Percentiles rank a stretch among this genome's conserved stretches.
phyloP scores from a whole-genome alignment of 2,113 vertebrate species.

The Sphaerodactylus townsendi region DNA sequence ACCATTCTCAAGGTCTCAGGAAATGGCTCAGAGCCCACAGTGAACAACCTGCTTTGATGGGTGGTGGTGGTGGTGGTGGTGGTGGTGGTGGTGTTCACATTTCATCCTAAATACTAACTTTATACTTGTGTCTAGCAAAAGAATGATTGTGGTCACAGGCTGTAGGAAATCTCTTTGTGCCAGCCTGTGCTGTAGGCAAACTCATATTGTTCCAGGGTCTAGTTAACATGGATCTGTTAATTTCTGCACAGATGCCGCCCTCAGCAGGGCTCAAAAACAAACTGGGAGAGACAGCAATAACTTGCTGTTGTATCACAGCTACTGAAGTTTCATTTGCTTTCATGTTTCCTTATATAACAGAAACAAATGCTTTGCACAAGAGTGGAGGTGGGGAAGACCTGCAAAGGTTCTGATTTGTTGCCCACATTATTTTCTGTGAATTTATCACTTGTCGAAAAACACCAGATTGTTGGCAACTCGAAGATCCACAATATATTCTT shows the following conservation, averaged over 20 bases:
- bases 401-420: slow-evolving; percentile 59
- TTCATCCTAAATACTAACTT: neutral
- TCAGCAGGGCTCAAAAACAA: slow-evolving; percentile 78
- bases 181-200: slow-evolving; percentile 44
- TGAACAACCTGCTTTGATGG: neutral
- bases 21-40: neutral
- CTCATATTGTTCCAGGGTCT: slow-evolving; percentile 52
- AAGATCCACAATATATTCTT: neutral
- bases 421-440: slow-evolving; percentile 49
- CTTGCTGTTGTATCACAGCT: slow-evolving; percentile 73
- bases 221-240: slow-evolving; percentile 77
- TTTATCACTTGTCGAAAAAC: slow-evolving; percentile 31
- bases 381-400: slow-evolving; percentile 32
- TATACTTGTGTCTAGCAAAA: slow-evolving; percentile 39
- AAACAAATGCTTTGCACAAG: slow-evolving; percentile 64
- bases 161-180: slow-evolving; percentile 52
- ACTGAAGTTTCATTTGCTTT: slow-evolving; percentile 69
- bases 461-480: slow-evolving; percentile 35
- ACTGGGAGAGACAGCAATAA: slow-evolving; percentile 74
- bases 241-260: slow-evolving; percentile 81
- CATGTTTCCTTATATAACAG: slow-evolving; percentile 57
- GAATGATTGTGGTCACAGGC: slow-evolving; percentile 50
- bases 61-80: no score
- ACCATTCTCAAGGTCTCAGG: neutral
- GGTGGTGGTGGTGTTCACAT: no score